A percentile compares a stretch with the other conserved stretches of the same genome.
Conservation (phyloP, 53 echinoderm and acorn worm species). For the Luidia sarsii region DNA sequence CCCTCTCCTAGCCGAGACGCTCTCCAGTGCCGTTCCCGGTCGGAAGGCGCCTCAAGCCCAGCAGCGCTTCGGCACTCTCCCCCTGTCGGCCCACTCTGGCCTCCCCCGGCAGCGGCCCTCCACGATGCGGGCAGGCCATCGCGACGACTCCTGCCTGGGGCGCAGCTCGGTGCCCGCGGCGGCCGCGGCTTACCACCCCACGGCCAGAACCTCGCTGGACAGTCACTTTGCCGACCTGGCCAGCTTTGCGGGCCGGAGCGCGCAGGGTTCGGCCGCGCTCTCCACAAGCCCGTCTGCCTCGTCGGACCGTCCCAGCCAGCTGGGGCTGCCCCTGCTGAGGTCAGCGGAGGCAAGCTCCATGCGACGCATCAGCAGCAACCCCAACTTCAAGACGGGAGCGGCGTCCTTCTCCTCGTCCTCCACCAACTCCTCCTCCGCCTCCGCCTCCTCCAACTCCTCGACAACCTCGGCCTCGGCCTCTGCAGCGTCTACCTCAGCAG, state of each 20-base stretch:
- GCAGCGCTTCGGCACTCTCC: no score
- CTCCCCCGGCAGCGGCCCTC: background rate
- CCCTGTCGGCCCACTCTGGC: background rate
- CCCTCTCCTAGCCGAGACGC: slow-evolving; percentile 17
- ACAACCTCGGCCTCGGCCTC: no score
- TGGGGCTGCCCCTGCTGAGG: background rate
- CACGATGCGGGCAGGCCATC: background rate
- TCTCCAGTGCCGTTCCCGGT: slow-evolving; percentile 12
- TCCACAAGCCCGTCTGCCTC: slow-evolving; percentile 26
- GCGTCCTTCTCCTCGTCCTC: slow-evolving; percentile 22
- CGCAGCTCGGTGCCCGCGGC: background rate
- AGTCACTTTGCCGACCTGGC: slow-evolving; percentile 12
- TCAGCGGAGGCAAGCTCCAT: slow-evolving; percentile 39
- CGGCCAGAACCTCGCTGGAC: background rate
- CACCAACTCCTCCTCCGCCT: background rate
- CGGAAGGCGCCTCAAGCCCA: no score
- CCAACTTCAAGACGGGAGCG: slow-evolving; percentile 54
- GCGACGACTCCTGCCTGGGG: slow-evolving; percentile 26
- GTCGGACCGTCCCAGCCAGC: background rate
- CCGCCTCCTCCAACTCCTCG: no score
- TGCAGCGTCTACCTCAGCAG: no score
- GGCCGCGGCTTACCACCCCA: background rate
- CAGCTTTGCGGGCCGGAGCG: slow-evolving; percentile 1
- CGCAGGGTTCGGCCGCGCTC: background rate
- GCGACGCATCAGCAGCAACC: slow-evolving; percentile 81